Conservation (phyloP, 2,113 vertebrate genomes). For the Vidua chalybeata region DNA sequence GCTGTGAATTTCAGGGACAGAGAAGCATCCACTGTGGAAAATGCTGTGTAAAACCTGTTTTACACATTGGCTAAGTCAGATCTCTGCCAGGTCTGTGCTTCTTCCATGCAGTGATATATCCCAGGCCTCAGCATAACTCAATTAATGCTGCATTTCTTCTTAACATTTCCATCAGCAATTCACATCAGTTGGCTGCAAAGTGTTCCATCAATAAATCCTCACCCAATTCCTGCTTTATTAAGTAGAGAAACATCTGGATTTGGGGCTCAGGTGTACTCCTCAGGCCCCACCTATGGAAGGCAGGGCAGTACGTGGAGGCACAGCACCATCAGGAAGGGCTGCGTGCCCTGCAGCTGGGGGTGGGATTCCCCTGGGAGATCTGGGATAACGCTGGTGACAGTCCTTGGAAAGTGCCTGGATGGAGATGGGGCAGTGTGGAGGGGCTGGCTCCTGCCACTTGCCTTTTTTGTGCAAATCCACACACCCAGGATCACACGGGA, state of each 20-base stretch:
- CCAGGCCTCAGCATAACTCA: not conserved
- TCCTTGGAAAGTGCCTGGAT: not conserved
- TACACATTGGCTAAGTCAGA: not conserved
- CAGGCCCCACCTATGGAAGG: not conserved
- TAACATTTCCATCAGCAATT: not conserved
- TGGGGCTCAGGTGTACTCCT: not conserved
- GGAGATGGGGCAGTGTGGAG: not conserved
- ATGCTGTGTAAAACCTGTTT: not conserved
- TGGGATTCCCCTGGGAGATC: not conserved
- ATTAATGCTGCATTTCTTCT: not conserved
- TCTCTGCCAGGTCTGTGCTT: not conserved
- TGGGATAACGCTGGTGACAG: not conserved
- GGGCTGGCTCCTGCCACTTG: not conserved
- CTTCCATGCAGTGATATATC: not conserved
- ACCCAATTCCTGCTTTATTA: not conserved
- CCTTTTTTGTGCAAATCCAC: not conserved
- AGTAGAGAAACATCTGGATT: not conserved
- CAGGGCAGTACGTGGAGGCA: not conserved
- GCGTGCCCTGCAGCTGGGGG: rapidly evolving
- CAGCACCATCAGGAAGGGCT: not conserved
- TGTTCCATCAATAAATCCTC: not conserved
- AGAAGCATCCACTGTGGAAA: not conserved
- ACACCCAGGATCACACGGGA: not conserved
- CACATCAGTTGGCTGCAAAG: not conserved
- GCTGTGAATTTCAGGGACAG: not conserved